Conservation (phyloP, 2,888 invertebrate species). For the Operophtera brumata region DNA sequence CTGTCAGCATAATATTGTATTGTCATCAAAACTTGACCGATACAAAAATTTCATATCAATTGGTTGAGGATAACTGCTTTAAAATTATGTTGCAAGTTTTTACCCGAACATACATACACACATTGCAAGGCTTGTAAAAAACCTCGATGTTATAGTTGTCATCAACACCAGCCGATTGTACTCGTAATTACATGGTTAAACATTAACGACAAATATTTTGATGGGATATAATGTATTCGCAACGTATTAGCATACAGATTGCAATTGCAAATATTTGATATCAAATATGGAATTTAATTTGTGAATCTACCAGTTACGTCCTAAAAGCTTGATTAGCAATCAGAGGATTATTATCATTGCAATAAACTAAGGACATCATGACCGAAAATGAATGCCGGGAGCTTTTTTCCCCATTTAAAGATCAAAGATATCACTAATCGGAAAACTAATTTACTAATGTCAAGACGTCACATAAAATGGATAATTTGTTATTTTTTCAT, state of each 20-base stretch:
- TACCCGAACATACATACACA: no score
- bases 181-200: conserved; percentile 20
- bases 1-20: no score
- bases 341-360: background rate
- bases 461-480: no score
- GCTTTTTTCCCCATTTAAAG: background rate
- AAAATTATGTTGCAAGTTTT: no score
- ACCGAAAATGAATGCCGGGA: background rate
- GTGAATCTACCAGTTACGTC: conserved; percentile 19
- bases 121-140: no score
- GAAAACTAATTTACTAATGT: background rate
- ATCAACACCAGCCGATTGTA: conserved; percentile 15
- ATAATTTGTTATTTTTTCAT: no score
- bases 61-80: no score
- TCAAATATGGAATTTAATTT: conserved; percentile 14
- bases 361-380: background rate
- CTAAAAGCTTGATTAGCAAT: conserved; percentile 9
- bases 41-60: no score
- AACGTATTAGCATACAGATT: conserved; percentile 22
- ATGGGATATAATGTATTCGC: conserved; percentile 13
- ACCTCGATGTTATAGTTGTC: no score
- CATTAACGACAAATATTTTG: conserved; percentile 23
- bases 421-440: background rate
- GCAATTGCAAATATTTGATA: conserved; percentile 27
- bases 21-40: no score